Conservation (phyloP, 1,140 invertebrate genomes). For the Listronotus bonariensis region DNA sequence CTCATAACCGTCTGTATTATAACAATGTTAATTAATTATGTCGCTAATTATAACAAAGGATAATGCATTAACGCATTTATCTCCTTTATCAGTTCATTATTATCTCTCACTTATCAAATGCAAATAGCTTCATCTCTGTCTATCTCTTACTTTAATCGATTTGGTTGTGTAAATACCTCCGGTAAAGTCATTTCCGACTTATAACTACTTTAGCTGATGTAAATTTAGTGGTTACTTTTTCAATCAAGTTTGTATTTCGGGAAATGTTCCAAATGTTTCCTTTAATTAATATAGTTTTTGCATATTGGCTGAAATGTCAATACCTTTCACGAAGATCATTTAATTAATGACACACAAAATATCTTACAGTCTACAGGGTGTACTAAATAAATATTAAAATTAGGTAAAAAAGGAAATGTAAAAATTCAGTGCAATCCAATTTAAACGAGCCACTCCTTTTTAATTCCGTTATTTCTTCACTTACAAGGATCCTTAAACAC, state of each 20-base stretch:
- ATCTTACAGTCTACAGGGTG: too few relatives aligned
- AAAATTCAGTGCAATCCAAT: too few relatives aligned
- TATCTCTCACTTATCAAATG: slow-evolving; percentile 30
- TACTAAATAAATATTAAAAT: too few relatives aligned
- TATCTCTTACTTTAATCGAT: slow-evolving; percentile 8
- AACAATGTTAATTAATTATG: slow-evolving; percentile 54
- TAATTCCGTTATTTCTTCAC: too few relatives aligned
- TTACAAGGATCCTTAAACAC: too few relatives aligned
- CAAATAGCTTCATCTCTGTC: slow-evolving; percentile 6
- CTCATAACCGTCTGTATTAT: slow-evolving; percentile 50
- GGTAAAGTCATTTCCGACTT: slow-evolving; percentile 19
- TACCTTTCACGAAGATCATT: too few relatives aligned
- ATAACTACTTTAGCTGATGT: slow-evolving; percentile 16
- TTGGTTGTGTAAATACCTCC: slow-evolving; percentile 18
- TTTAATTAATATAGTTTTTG: too few relatives aligned
- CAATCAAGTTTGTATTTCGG: slow-evolving; percentile 3
- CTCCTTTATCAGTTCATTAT: slow-evolving; percentile 46
- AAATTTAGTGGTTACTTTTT: slow-evolving; percentile 9
- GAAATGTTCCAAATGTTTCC: too few relatives aligned
- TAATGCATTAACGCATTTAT: slow-evolving; percentile 45
- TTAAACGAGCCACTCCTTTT: too few relatives aligned
- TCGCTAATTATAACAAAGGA: slow-evolving; percentile 48
- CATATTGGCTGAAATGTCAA: too few relatives aligned
- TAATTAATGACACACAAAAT: too few relatives aligned
- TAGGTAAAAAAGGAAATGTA: too few relatives aligned